phyloP scores from a whole-genome alignment of 92 coral and sea anemone species.

The Epizoanthus illoricatus region DNA sequence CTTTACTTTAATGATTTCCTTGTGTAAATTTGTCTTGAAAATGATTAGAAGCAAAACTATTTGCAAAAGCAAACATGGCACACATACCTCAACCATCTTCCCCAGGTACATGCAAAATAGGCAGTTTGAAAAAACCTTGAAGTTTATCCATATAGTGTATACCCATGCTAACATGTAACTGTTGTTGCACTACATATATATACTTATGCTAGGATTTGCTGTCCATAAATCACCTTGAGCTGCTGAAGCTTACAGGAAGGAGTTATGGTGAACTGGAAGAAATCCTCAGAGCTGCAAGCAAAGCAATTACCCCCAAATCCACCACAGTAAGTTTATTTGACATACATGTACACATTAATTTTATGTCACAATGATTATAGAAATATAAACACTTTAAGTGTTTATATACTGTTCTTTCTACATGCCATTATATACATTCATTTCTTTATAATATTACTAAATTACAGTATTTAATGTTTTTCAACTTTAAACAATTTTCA shows the following conservation, averaged over 20 bases:
- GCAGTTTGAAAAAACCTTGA: no score
- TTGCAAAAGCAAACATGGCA: no score
- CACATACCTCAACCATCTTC: no score
- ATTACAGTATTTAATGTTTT: not conserved
- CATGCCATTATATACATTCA: slow-evolving; percentile 2
- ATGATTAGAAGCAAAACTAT: no score
- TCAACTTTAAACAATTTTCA: not conserved
- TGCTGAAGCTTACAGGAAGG: slow-evolving; percentile 71
- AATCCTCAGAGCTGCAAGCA: slow-evolving; percentile 71
- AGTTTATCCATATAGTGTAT: no score
- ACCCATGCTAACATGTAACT: not conserved
- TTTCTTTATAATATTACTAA: not conserved
- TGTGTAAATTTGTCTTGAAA: no score
- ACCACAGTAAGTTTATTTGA: slow-evolving; percentile 60
- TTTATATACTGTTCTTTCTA: not conserved
- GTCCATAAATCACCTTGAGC: slow-evolving; percentile 66
- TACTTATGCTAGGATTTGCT: slow-evolving; percentile 56
- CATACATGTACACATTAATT: not conserved
- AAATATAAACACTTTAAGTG: no score
- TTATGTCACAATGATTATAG: no score
- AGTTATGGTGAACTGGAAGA: slow-evolving; percentile 69
- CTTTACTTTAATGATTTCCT: no score
- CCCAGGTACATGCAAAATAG: no score
- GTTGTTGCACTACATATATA: not conserved
- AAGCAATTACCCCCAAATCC: slow-evolving; percentile 65